Conservation (phyloP, 2,888 invertebrate species). For the Chymomyza caudatula region DNA sequence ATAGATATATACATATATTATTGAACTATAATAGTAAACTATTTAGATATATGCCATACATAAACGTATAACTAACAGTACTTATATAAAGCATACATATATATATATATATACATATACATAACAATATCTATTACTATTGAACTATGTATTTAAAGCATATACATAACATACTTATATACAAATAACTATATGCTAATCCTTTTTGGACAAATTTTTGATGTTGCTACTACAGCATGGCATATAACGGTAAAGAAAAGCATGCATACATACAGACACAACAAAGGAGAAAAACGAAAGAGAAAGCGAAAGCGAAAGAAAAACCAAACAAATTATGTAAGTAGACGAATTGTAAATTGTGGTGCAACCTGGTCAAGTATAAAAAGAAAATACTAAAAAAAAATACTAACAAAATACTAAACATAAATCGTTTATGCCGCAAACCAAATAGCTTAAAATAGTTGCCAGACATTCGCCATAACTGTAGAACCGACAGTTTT, state of each 20-base stretch:
- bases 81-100: slow-evolving; percentile 56
- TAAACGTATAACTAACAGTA: slow-evolving; percentile 55
- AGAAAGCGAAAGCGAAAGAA: slow-evolving; percentile 10
- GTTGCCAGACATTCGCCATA: background rate
- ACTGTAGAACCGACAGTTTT: background rate
- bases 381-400: slow-evolving; percentile 36
- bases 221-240: slow-evolving; percentile 57
- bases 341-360: slow-evolving; percentile 62
- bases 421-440: background rate
- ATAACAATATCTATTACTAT: slow-evolving; percentile 38
- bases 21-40: background rate
- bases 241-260: slow-evolving; percentile 15
- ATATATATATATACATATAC: slow-evolving; percentile 38
- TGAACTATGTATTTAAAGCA: slow-evolving; percentile 26
- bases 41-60: slow-evolving; percentile 7
- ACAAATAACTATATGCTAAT: slow-evolving; percentile 51
- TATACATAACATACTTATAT: slow-evolving; percentile 46
- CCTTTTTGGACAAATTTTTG: slow-evolving; percentile 70
- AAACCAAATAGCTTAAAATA: background rate
- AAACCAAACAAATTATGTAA: slow-evolving; percentile 23
- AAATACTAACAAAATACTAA: slow-evolving; percentile 9
- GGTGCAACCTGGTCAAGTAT: slow-evolving; percentile 71
- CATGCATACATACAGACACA: slow-evolving; percentile 14
- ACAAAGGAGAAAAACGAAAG: slow-evolving; percentile 7
- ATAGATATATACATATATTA: slow-evolving; percentile 17